A percentile compares a stretch with the other conserved stretches of the same genome.
phyloP scores from a whole-genome alignment of 2,888 invertebrate species.

The Trachelus iudaicus region DNA sequence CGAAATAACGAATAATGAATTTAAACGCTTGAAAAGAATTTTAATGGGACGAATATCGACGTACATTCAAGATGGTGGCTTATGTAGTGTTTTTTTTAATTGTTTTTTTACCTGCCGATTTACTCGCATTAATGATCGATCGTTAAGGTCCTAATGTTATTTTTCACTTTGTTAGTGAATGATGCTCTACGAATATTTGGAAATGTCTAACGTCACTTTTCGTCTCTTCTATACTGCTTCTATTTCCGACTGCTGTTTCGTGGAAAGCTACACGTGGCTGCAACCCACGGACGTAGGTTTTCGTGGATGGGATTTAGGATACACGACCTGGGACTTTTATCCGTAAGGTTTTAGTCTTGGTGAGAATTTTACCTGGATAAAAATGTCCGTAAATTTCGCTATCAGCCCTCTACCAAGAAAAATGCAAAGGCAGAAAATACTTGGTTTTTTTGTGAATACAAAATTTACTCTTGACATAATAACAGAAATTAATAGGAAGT shows the following conservation, averaged over 20 bases:
- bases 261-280: background rate
- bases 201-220: background rate
- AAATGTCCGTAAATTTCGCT: background rate
- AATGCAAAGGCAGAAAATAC: background rate
- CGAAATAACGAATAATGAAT: background rate
- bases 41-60: background rate
- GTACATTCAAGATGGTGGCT: background rate
- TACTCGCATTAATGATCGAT: too few relatives aligned
- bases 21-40: background rate
- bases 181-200: background rate
- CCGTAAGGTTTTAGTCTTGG: background rate
- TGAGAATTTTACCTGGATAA: background rate
- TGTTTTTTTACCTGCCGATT: background rate
- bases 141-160: background rate
- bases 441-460: background rate
- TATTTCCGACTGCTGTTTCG: background rate
- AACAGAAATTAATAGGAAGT: background rate
- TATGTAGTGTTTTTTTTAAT: background rate
- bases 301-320: background rate
- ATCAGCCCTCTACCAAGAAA: background rate
- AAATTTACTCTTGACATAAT: background rate
- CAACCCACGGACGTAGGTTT: background rate
- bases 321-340: background rate
- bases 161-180: background rate
- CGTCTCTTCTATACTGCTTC: background rate